phyloP scores from a whole-genome alignment of 2,113 vertebrate species.

The Cyprinodon variegatus region DNA sequence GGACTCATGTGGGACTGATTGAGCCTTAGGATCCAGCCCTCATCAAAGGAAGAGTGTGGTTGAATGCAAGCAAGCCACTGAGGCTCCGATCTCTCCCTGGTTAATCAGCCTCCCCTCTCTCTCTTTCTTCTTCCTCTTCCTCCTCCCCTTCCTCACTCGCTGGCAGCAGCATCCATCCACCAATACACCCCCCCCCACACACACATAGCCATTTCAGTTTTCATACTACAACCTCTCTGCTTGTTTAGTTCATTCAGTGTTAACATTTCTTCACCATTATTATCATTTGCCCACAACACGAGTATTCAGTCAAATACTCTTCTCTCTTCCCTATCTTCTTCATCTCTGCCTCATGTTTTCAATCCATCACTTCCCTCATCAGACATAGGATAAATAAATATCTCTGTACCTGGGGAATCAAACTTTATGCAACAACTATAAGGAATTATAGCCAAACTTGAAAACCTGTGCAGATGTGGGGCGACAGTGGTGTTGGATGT shows the following conservation, averaged over 20 bases:
- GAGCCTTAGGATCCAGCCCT: conserved; percentile 80
- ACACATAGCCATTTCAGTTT: neutral
- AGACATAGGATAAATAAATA: conserved; percentile 48
- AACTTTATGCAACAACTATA: neutral
- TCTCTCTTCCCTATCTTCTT: conserved; percentile 15
- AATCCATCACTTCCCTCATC: conserved; percentile 54
- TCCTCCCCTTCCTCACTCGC: conserved; percentile 42
- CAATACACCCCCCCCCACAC: conserved; percentile 14
- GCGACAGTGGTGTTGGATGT: too few species aligned
- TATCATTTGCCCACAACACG: conserved; percentile 40
- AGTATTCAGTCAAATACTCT: conserved; percentile 24
- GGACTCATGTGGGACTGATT: conserved; percentile 86
- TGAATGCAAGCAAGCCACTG: conserved; percentile 80
- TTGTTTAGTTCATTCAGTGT: conserved; percentile 33
- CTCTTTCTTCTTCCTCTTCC: conserved; percentile 22
- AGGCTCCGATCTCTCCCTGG: conserved; percentile 81
- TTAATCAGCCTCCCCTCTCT: conserved; percentile 78
- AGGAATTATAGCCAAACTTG: neutral
- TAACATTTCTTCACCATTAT: conserved; percentile 27
- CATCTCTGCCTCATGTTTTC: conserved; percentile 33
- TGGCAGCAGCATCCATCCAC: conserved; percentile 46
- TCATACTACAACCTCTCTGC: conserved; percentile 27
- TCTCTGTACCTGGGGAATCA: neutral
- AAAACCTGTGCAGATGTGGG: too few species aligned
- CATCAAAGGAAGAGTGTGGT: conserved; percentile 84